Evolutionary conservation across 2,113 vertebrate genomes (phyloP), one percentile per base, ranked within the genome.

Genomic region (Hemibagrus wyckioides): DNA sequence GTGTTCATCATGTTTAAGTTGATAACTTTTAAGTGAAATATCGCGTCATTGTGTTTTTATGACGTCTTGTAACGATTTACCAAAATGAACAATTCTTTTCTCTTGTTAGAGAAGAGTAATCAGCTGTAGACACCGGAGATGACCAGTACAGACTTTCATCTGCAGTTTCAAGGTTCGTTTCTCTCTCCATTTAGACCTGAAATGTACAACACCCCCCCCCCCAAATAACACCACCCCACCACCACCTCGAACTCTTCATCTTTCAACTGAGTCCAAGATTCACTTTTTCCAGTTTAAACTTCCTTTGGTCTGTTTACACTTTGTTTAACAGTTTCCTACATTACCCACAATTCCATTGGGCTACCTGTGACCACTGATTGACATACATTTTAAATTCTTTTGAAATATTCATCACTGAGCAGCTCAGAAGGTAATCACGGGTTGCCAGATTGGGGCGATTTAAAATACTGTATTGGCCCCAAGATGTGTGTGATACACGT

Each of bases 81-180:
- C 44, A 48, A 48, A 48, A 48, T 48, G 9, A 48, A 48, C 44
- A 8, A 48, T 48, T 48, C 1, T 48, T 48, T 48, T 48, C 9
- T 5, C 4, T 48, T 48, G 44, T 48, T 48, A 48, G 44, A 48
- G 5, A 48, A 48, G 5, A 48, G 9, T 8, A 25, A 56, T 21
- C 21, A 59, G 50, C 11, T 80, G 1, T 23, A 69, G 44, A 79
- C 14, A 19, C 44, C 11, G 83, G 54, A 61, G 54, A 91, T 91
- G 90, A 73, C 79, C 44, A 88, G 63, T 23, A 54, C 63, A 21
- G 89, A 90, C 54, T 89, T 89, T 28, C 56, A 76, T 9, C 76
- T 97, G 67, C 94, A 94, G 17, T 97, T 97, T 88, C 94, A 95
- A 94, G 97, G 97, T 96, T 89, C 86, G 89, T 76, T 0, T 0